Conservation (phyloP, 35 echinoderm and acorn worm species). For the Amphiura filiformis region DNA sequence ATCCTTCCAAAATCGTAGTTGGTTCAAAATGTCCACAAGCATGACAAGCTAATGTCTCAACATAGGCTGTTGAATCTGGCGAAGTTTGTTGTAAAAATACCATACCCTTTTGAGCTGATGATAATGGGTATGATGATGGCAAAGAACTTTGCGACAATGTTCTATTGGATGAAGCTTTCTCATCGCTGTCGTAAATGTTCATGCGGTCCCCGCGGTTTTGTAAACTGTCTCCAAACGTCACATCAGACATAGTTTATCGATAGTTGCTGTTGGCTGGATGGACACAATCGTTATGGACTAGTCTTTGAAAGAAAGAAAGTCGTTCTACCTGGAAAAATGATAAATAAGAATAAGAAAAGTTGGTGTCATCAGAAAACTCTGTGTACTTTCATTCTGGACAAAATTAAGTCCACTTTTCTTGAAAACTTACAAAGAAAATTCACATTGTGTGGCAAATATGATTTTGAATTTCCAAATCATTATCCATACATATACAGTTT, state of each 20-base stretch:
- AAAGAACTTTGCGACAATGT: background rate
- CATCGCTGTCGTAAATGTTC: background rate
- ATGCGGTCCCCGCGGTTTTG: background rate
- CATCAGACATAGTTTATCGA: background rate
- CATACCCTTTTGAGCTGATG: background rate
- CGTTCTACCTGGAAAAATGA: no score
- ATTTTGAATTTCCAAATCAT: no score
- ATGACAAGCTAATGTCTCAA: background rate
- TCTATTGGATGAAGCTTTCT: background rate
- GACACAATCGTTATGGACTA: background rate
- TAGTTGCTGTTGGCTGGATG: background rate
- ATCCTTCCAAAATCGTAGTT: background rate
- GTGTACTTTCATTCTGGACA: no score
- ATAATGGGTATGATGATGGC: background rate
- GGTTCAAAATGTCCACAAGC: background rate
- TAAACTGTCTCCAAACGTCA: background rate
- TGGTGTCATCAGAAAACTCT: no score
- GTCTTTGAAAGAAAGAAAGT: no score
- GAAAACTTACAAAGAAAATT: no score
- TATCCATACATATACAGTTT: no score
- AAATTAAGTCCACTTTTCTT: no score
- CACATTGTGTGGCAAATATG: no score
- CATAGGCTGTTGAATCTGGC: constrained; percentile 8
- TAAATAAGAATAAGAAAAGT: no score
- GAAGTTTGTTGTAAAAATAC: constrained; percentile 13